phyloP scores from a whole-genome alignment of 2,113 vertebrate species.

The Eclectus roratus region DNA sequence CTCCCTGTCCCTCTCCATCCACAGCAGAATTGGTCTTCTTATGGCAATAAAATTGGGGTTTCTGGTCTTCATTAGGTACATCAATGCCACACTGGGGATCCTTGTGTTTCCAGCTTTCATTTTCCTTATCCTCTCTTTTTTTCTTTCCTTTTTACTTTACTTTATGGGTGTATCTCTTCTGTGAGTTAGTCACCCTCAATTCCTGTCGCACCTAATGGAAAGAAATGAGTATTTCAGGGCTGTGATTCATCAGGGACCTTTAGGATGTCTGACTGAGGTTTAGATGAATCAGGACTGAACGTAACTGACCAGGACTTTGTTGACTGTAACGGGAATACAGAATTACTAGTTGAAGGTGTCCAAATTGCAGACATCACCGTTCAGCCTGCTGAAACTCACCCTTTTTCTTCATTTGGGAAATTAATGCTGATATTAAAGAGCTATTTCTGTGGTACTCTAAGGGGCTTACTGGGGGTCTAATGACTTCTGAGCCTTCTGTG shows the following conservation, averaged over 20 bases:
- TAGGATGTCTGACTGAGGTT: not conserved
- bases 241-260: not conserved
- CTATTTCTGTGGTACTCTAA: not conserved
- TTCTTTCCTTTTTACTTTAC: not conserved
- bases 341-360: not conserved
- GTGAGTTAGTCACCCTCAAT: not conserved
- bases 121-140: not conserved
- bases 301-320: not conserved
- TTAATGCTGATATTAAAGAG: not conserved
- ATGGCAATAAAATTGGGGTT: not conserved
- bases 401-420: not conserved
- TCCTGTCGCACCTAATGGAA: not conserved
- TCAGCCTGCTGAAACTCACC: not conserved
- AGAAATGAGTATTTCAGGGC: not conserved
- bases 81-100: not conserved
- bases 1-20: not conserved
- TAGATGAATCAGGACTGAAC: not conserved
- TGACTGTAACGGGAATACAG: not conserved
- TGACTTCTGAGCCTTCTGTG: not conserved
- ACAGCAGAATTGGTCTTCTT: not conserved
- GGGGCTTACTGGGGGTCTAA: not conserved
- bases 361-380: not conserved
- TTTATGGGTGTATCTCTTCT: not conserved
- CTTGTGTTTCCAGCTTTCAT: not conserved
- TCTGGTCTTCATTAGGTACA: constrained; percentile 43